phyloP scores from a whole-genome alignment of 2,113 vertebrate genomes.

The Megaleporinus macrocephalus region DNA sequence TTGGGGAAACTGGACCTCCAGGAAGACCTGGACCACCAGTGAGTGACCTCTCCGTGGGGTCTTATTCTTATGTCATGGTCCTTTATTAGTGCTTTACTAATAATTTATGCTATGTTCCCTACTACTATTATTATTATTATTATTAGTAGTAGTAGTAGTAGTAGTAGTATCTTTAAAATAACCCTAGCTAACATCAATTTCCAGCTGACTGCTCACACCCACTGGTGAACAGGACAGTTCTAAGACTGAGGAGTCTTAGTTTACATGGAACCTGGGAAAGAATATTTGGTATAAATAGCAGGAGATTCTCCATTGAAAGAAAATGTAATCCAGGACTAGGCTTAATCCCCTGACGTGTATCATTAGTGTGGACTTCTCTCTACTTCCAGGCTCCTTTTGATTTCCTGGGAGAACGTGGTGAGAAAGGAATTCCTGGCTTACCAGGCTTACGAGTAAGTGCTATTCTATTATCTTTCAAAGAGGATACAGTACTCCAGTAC shows the following conservation, averaged over 20 bases:
- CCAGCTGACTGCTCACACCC: no score
- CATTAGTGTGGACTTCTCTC: not conserved
- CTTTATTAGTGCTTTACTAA: no score
- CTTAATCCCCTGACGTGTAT: not conserved
- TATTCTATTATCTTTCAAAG: not conserved
- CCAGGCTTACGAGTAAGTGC: constrained; percentile 87
- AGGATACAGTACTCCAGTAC: not conserved
- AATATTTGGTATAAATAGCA: no score
- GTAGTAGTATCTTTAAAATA: not conserved
- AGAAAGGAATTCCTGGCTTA: constrained; percentile 90
- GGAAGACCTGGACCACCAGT: constrained; percentile 81
- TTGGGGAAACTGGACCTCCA: constrained; percentile 77
- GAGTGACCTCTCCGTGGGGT: constrained; percentile 56
- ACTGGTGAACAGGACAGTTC: no score
- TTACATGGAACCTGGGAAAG: no score
- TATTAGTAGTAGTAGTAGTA: no score
- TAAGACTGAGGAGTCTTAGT: no score
- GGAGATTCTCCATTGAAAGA: not conserved
- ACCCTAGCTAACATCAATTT: no score
- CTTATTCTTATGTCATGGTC: not conserved
- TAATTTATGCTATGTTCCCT: no score
- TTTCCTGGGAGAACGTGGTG: constrained; percentile 82
- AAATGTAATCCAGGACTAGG: not conserved
- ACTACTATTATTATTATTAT: no score
- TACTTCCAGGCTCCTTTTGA: constrained; percentile 77